phyloP scores from a whole-genome alignment of 1,140 invertebrate genomes.

The Xylocopa sonorina region DNA sequence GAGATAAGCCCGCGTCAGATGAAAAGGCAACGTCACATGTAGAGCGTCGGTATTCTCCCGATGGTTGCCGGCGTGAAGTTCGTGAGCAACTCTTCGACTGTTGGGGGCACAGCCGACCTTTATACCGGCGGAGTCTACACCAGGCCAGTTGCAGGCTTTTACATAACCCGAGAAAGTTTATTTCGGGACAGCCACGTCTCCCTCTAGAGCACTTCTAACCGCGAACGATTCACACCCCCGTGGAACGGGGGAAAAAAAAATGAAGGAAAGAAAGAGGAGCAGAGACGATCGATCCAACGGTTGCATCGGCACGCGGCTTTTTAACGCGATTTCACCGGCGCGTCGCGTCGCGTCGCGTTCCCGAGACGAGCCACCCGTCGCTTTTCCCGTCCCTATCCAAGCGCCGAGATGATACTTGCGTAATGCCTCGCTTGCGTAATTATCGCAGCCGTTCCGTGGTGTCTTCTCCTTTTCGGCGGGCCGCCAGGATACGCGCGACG shows the following conservation, averaged over 20 bases:
- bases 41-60: constrained; percentile 60
- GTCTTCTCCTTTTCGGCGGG: constrained; percentile 27
- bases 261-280: too few relatives aligned
- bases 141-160: constrained; percentile 62
- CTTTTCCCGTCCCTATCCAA: neutral
- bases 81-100: constrained; percentile 77
- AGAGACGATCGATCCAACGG: neutral
- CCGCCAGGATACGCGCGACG: neutral
- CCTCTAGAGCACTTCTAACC: constrained; percentile 37
- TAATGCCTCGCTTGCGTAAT: constrained; percentile 27
- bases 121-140: constrained; percentile 75
- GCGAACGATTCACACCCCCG: constrained; percentile 4
- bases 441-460: neutral
- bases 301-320: neutral
- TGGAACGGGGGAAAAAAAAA: neutral
- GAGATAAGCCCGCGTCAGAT: neutral
- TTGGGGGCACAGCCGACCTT: constrained; percentile 78
- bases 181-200: constrained; percentile 68
- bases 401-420: neutral
- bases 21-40: constrained; percentile 64
- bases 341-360: neutral
- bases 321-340: constrained; percentile 20
- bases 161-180: constrained; percentile 78
- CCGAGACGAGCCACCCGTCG: neutral
- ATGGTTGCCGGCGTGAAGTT: constrained; percentile 77